These are phyloP conservation scores for Cololabis saira DNA, from an alignment of 2,113 vertebrate species.

Conservation along the genomic window DNA sequence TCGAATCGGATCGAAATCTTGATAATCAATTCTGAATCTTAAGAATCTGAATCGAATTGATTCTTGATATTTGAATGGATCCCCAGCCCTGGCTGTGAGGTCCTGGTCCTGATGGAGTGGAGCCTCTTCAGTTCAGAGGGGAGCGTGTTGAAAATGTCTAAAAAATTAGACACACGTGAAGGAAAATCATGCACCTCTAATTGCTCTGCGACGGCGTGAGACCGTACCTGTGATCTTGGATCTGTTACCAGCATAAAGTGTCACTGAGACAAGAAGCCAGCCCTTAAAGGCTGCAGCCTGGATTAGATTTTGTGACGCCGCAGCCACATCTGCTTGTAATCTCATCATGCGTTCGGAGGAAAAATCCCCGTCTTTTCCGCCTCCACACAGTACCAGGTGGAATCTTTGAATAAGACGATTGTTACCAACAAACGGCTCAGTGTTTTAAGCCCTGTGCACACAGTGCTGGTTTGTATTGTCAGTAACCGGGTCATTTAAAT, in stretches of 20 bases:
- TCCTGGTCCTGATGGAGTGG: too few relatives aligned
- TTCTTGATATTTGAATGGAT: too few relatives aligned
- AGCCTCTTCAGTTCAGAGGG: too few relatives aligned
- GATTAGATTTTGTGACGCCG: slow-evolving; percentile 47
- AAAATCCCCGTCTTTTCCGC: slow-evolving; percentile 48
- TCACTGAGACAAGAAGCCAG: slow-evolving; percentile 33
- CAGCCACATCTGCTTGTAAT: slow-evolving; percentile 72
- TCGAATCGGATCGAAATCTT: too few relatives aligned
- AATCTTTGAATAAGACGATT: slow-evolving; percentile 38
- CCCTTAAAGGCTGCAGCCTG: slow-evolving; percentile 34
- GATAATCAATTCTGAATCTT: too few relatives aligned
- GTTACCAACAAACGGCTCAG: slow-evolving; percentile 28
- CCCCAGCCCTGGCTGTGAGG: too few relatives aligned
- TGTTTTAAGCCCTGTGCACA: slow-evolving; percentile 4
- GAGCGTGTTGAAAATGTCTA: too few relatives aligned
- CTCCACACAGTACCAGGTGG: slow-evolving; percentile 45
- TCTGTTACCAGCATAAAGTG: slow-evolving; percentile 21
- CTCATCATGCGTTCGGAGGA: slow-evolving; percentile 45
- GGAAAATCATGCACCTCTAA: neutral
- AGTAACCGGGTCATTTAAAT: neutral
- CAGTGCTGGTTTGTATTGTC: neutral
- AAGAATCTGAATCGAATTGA: too few relatives aligned
- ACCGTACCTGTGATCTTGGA: slow-evolving; percentile 30
- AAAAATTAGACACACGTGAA: too few relatives aligned
- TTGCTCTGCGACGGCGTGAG: neutral